Base-by-base conservation (phyloP, 2,888 invertebrate species). In the Orchestes rusci region DNA sequence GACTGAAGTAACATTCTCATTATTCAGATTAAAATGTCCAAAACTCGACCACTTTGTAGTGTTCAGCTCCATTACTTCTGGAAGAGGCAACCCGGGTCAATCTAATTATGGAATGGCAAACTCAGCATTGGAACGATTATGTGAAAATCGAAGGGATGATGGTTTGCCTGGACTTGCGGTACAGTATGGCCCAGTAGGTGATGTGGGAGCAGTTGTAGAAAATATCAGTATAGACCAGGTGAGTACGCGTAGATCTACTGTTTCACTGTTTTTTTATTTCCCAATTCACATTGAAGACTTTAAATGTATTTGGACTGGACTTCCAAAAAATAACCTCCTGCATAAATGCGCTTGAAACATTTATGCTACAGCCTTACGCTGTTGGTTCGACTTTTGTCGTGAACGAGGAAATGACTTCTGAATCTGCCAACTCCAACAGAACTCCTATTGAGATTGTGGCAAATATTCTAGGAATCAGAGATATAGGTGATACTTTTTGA, bases 1-100 rank as follows among this genome's bases (percentile, higher is more conserved):
- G n/a, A n/a, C n/a, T n/a, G n/a, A n/a, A n/a, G n/a, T n/a, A n/a
- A n/a, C n/a, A n/a, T n/a, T n/a, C n/a, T n/a, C n/a, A n/a, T n/a
- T n/a, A n/a, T n/a, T 76, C 0, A 47, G 47, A 15, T 7, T 15
- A 35, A 18, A 4, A 13, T 77, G 77, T 38, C 63, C 63, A 1
- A n/a, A 56, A 2, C 55, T 73, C n/a, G 53, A 57, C 4, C 48
- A 55, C 36, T 60, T 59, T 37, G 56, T 61, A 2, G 55, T 55
- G 17, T 58, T 56, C 36, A 59, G 59, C 3, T 56, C 60, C 0
- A 32, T 58, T 4, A 49, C 55, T 1, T 48, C 53, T 39, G 59
- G 59, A 4, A 43, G 53, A 28, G 60, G 60, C 10, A 56, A 57
- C 35, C 43, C 45, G 4, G 60, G 59, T 7, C 60, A 60, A 46